These are phyloP conservation scores for Netelia inedita DNA, from an alignment of 2,888 invertebrate genomes.

Conservation along the genomic window DNA sequence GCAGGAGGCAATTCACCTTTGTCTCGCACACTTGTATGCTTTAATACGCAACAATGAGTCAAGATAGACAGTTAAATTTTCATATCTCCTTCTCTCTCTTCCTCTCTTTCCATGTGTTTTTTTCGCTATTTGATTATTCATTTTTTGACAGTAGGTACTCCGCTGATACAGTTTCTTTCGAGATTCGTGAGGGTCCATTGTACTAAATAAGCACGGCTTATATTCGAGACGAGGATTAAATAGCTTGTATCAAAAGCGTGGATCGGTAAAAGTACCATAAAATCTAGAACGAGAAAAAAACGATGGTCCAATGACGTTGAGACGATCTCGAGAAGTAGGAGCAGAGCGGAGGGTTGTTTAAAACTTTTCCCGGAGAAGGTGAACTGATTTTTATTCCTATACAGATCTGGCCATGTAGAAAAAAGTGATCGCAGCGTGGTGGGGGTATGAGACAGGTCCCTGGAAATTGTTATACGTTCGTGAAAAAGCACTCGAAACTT, in stretches of 20 bases:
- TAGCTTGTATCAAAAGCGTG: background rate
- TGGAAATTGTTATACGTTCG: slow-evolving; percentile 40
- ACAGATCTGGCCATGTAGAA: slow-evolving; percentile 3
- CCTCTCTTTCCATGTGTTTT: background rate
- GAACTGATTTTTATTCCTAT: slow-evolving; percentile 45
- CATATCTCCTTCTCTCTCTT: background rate
- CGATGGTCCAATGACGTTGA: background rate
- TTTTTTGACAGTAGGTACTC: background rate
- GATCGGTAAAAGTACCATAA: background rate
- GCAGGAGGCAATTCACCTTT: slow-evolving; percentile 29
- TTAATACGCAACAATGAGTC: slow-evolving; percentile 42
- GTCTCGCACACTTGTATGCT: slow-evolving; percentile 3
- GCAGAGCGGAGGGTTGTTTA: background rate
- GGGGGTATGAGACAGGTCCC: slow-evolving; percentile 6
- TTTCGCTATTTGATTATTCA: background rate
- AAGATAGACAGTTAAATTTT: slow-evolving; percentile 43
- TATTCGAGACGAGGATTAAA: background rate
- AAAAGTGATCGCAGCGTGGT: background rate
- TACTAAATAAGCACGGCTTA: background rate
- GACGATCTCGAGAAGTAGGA: background rate
- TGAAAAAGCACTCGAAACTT: slow-evolving; percentile 36
- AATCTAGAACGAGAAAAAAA: background rate
- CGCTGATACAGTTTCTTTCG: background rate
- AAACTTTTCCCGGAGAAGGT: slow-evolving; percentile 31
- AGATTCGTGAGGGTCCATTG: background rate